phyloP scores from a whole-genome alignment of 2,113 vertebrate genomes.

The Eulacestoma nigropectus region DNA sequence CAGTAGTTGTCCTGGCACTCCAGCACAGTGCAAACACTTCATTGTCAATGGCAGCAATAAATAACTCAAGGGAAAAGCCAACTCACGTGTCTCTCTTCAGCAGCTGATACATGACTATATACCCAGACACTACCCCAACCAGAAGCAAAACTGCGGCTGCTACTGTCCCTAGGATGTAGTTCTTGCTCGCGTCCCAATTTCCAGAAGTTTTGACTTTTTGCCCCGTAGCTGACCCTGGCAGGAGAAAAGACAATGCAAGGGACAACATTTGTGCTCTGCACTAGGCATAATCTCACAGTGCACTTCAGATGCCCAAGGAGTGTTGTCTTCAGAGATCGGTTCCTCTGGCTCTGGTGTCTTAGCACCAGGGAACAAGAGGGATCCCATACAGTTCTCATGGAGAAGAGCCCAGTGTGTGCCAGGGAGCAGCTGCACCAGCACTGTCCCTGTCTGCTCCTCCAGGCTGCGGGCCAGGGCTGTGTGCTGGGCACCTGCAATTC shows the following conservation, averaged over 20 bases:
- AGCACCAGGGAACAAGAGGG: background rate
- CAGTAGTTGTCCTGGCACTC: background rate
- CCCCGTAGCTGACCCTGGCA: background rate
- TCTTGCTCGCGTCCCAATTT: fast-evolving
- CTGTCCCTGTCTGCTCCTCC: background rate
- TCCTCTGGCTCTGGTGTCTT: background rate
- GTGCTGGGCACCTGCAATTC: background rate
- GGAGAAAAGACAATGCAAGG: background rate
- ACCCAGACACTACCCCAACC: background rate
- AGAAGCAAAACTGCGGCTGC: fast-evolving
- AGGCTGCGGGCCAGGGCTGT: background rate
- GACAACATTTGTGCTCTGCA: fast-evolving
- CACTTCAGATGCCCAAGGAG: fast-evolving
- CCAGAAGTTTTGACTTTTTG: fast-evolving
- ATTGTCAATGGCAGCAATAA: background rate
- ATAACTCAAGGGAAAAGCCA: background rate
- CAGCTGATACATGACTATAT: background rate
- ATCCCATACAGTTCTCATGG: background rate
- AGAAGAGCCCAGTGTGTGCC: background rate
- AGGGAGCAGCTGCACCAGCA: background rate
- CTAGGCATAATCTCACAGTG: too few species aligned
- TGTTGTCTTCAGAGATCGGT: fast-evolving
- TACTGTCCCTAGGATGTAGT: fast-evolving
- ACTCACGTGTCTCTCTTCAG: background rate
- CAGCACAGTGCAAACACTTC: background rate